Percentiles rank a stretch among this genome's conserved stretches.
phyloP scores from a whole-genome alignment of 2,113 vertebrate genomes.

The Bettongia penicillata region DNA sequence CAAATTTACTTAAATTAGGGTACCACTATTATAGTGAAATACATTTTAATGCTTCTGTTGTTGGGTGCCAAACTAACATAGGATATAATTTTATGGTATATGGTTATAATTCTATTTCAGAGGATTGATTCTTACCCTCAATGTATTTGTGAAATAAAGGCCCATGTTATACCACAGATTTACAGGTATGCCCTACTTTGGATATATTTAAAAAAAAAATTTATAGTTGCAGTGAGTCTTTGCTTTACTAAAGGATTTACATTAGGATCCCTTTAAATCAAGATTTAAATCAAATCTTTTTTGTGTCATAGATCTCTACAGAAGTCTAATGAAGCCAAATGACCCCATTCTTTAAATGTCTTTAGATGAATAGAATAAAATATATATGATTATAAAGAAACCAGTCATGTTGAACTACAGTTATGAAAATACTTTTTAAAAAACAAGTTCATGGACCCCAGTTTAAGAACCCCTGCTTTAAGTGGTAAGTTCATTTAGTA shows the following conservation, averaged over 20 bases:
- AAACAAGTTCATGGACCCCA: background rate
- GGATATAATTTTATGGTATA: background rate
- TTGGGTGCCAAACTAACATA: background rate
- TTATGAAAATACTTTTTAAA: background rate
- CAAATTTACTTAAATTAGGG: background rate
- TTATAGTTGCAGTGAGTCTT: background rate
- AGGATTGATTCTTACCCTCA: conserved; percentile 54
- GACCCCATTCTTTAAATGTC: background rate
- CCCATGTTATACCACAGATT: conserved; percentile 45
- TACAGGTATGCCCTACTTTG: conserved; percentile 42
- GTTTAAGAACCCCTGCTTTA: background rate
- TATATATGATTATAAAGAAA: background rate
- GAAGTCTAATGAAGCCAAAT: background rate
- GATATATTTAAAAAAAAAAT: conserved; percentile 2
- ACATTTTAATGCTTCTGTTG: background rate
- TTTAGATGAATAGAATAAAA: background rate
- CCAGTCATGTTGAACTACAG: background rate
- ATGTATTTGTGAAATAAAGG: conserved; percentile 36
- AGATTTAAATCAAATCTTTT: background rate
- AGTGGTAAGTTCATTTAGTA: background rate
- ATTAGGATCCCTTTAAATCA: background rate
- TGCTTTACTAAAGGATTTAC: background rate
- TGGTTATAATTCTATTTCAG: background rate
- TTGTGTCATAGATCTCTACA: background rate
- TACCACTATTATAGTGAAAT: background rate